Evolutionary conservation across 2,113 vertebrate genomes (phyloP).

Genomic region (Nesogale talazaci): DNA sequence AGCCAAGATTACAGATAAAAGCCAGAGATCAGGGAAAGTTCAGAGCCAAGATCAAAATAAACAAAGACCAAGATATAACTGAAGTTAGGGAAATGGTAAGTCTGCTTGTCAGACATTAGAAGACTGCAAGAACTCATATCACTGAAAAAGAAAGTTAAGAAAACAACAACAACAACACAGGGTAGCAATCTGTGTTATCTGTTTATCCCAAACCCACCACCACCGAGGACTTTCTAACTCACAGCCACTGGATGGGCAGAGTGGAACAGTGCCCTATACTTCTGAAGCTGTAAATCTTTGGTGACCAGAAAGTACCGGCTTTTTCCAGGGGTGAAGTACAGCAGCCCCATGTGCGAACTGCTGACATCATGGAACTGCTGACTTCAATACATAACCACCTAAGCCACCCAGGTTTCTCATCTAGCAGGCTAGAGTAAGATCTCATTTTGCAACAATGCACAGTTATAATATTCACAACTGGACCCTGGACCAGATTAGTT

Average conservation of each 20-base stretch:
- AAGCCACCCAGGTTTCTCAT: background rate
- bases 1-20: constrained; percentile 37
- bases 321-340: too few relatives aligned
- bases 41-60: background rate
- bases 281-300: too few relatives aligned
- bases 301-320: too few relatives aligned
- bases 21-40: background rate
- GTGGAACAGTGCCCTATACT: too few relatives aligned
- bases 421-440: background rate
- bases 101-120: rapidly evolving
- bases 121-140: too few relatives aligned
- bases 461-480: background rate
- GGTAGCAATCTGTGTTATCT: background rate
- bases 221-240: too few relatives aligned
- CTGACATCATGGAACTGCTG: too few relatives aligned
- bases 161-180: too few relatives aligned
- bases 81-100: background rate
- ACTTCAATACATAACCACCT: too few relatives aligned
- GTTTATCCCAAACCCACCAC: too few relatives aligned
- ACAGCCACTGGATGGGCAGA: too few relatives aligned
- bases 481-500: rapidly evolving
- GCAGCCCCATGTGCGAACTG: too few relatives aligned
- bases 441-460: background rate
- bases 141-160: background rate
- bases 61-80: background rate